Base-by-base conservation (phyloP, 2,888 invertebrate species). In the Rhodophaea formosa region DNA sequence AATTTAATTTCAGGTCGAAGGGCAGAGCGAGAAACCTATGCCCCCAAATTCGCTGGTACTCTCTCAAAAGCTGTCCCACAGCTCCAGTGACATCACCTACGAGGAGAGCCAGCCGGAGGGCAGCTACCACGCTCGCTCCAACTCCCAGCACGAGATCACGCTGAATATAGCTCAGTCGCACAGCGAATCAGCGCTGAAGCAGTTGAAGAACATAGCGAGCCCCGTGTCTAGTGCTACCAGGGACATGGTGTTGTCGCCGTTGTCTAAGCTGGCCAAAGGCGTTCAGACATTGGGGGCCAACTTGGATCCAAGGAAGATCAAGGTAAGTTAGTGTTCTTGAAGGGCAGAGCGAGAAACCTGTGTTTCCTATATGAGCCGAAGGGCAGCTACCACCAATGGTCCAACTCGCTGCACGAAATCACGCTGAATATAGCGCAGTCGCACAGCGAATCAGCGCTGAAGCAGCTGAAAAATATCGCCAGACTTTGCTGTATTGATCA, bases 181-280 rank as follows among this genome's bases (percentile, higher is more conserved):
- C 72, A 96, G 96, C 71, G 96, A 97, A 75, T 96, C 95, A 3
- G 95, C 96, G 47, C 80, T 97, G 35, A 94, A 93, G 63, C 94
- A 94, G 61, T 82, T 95, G 10, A 94, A 92, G 75, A 93, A 92
- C 65, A 91, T 95, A 3, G 92, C 94, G 0, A 96, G 95, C 77
- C 96, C 96, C 0, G 92, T 93, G 1, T 92, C 93, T 0, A 92
- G 77, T 61, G 84, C 92, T n/a, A 94, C 93, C 7, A 93, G 93
- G 67, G 95, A 93, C 66, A 93, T 94, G 85, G 94, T 95, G 0
- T 70, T 95, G 35, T 95, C 95, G 0, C 96, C 96, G 0, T 92
- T 97, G 29, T 95, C 96, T 0, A 97, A 97, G 79, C 85, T 97
- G 52, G 97, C 97, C 0, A 96, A 96, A 80, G 97, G 97, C 0